phyloP scores from a whole-genome alignment of 2,113 vertebrate species.

The Sprattus sprattus region DNA sequence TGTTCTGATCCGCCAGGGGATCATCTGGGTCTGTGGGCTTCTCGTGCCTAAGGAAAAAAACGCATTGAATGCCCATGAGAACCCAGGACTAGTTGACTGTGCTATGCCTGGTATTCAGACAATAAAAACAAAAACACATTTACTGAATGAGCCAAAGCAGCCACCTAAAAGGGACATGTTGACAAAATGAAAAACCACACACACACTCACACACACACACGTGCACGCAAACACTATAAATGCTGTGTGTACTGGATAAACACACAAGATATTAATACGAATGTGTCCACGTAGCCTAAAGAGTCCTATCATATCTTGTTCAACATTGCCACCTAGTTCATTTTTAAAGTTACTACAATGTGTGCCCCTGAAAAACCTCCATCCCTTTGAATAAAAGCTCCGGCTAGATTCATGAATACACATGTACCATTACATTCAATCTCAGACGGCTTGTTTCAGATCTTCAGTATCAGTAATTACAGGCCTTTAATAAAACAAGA shows the following conservation, averaged over 20 bases:
- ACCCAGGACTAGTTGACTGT: too few species aligned
- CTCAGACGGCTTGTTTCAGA: neutral
- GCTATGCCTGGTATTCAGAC: too few species aligned
- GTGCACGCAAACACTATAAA: neutral
- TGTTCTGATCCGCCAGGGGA: conserved; percentile 96
- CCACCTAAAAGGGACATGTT: neutral
- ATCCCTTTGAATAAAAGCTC: conserved; percentile 2
- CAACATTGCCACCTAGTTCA: conserved; percentile 22
- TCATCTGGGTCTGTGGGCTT: conserved; percentile 98
- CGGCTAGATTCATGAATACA: neutral
- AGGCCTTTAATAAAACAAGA: neutral
- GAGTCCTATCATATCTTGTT: neutral
- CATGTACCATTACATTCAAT: neutral
- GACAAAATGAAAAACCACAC: neutral
- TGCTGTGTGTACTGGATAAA: neutral
- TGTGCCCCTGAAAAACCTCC: conserved; percentile 14
- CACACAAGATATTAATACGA: neutral
- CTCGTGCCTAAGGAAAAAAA: conserved; percentile 78
- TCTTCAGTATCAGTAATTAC: neutral
- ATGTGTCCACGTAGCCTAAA: neutral
- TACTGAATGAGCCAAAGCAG: too few species aligned
- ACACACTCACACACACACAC: too few species aligned
- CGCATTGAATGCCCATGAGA: neutral
- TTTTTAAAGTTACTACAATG: conserved; percentile 2
- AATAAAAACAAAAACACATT: neutral